These are phyloP conservation scores for Sycophila sp. DNA, from an alignment of 1,140 invertebrate species.

Conservation along the genomic window DNA sequence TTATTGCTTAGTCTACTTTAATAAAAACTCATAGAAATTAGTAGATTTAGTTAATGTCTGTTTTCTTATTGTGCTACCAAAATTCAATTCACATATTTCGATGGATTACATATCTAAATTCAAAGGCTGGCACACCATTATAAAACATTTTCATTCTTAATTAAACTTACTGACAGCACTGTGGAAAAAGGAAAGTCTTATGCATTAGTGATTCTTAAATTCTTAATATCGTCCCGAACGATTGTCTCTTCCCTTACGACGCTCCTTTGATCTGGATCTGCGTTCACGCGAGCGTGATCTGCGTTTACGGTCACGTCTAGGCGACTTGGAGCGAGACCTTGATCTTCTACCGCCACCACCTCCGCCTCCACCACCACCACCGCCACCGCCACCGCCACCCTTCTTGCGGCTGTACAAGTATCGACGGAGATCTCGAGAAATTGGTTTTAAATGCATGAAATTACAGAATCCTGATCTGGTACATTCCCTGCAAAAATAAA, in stretches of 20 bases:
- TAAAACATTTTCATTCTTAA: no score
- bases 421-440: slow-evolving; percentile 89
- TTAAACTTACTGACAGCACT: no score
- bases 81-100: no score
- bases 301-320: slow-evolving; percentile 54
- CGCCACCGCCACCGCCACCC: slow-evolving; percentile 51
- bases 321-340: slow-evolving; percentile 56
- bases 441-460: slow-evolving; percentile 99
- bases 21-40: no score
- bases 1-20: no score
- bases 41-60: no score
- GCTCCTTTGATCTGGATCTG: slow-evolving; percentile 57
- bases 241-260: slow-evolving; percentile 60
- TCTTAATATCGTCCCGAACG: slow-evolving; percentile 64
- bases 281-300: slow-evolving; percentile 62
- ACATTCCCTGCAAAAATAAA: slow-evolving; percentile 78
- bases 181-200: no score
- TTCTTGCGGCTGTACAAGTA: slow-evolving; percentile 68
- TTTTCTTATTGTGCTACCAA: no score
- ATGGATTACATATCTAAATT: no score
- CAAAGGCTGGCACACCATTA: no score
- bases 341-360: slow-evolving; percentile 47
- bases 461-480: slow-evolving; percentile 99
- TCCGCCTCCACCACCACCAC: slow-evolving; percentile 37
- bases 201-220: no score